phyloP scores from a whole-genome alignment of 2,888 invertebrate genomes.

The Germaria angustata region DNA sequence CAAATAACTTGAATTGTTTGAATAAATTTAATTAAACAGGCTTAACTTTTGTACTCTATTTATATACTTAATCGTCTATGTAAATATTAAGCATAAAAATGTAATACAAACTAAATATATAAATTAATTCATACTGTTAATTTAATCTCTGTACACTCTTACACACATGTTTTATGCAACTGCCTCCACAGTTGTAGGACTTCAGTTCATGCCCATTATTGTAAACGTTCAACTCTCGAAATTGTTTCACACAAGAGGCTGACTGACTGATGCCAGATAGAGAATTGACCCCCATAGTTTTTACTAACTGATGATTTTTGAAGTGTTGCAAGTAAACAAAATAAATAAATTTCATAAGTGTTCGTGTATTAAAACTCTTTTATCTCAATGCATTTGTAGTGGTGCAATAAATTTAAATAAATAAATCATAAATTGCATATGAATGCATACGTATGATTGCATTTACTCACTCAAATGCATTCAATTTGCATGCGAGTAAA shows the following conservation, averaged over 20 bases:
- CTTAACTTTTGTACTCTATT: neutral
- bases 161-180: neutral
- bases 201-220: neutral
- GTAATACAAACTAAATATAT: conserved; percentile 5
- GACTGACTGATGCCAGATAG: neutral
- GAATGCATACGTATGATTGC: conserved; percentile 26
- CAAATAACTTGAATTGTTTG: too few relatives aligned
- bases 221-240: neutral
- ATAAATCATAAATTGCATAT: conserved; percentile 54
- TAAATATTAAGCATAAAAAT: conserved; percentile 17
- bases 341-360: conserved; percentile 39
- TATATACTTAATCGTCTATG: neutral
- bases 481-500: conserved; percentile 39
- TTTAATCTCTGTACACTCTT: conserved; percentile 20
- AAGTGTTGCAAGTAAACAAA: conserved; percentile 51
- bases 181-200: neutral
- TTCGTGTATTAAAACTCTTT: conserved; percentile 4
- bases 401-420: conserved; percentile 40
- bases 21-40: neutral
- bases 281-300: conserved; percentile 18
- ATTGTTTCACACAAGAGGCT: neutral
- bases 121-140: conserved; percentile 35
- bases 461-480: conserved; percentile 37
- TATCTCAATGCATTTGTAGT: conserved; percentile 28
- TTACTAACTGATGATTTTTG: conserved; percentile 49